Conservation (phyloP, 1,140 invertebrate genomes). For the Drosophila yakuba region DNA sequence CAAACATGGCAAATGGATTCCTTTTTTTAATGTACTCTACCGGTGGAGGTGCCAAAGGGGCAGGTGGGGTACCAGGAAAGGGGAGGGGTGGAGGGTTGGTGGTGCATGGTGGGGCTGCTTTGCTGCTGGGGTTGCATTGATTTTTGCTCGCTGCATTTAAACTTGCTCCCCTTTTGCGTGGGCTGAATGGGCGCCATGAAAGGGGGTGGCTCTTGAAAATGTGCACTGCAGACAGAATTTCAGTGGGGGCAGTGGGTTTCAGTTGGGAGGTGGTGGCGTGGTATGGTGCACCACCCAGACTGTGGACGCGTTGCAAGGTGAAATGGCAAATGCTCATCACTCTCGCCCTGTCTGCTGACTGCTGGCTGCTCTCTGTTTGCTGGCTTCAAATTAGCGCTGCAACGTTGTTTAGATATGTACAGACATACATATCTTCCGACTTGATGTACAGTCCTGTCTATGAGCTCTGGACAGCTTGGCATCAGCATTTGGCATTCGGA, state of each 20-base stretch:
- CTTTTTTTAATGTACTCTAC: constrained; percentile 39
- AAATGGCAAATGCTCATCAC: constrained; percentile 58
- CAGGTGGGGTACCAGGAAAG: neutral
- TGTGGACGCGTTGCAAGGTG: constrained; percentile 51
- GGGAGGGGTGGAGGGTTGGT: too few relatives aligned
- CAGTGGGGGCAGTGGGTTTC: constrained; percentile 13
- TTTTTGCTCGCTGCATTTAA: constrained; percentile 83
- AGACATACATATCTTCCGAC: constrained; percentile 28
- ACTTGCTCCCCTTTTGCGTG: constrained; percentile 77
- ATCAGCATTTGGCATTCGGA: neutral
- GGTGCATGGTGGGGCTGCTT: constrained; percentile 23
- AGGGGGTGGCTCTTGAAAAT: constrained; percentile 61
- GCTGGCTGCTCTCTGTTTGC: constrained; percentile 21
- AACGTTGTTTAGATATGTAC: constrained; percentile 57
- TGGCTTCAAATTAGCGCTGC: constrained; percentile 73
- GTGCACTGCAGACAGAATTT: constrained; percentile 79
- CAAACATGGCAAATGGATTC: constrained; percentile 53
- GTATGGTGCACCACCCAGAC: constrained; percentile 1
- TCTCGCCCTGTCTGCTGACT: constrained; percentile 7
- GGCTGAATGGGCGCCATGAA: neutral
- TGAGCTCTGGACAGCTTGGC: neutral
- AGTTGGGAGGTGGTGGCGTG: too few relatives aligned
- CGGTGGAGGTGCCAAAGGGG: neutral
- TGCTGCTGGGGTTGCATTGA: constrained; percentile 73
- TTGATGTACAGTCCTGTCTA: constrained; percentile 26